Percentiles rank a stretch among this genome's conserved stretches.
Evolutionary conservation across 2,113 vertebrate genomes (phyloP).

Genomic region (Uria lomvia): DNA sequence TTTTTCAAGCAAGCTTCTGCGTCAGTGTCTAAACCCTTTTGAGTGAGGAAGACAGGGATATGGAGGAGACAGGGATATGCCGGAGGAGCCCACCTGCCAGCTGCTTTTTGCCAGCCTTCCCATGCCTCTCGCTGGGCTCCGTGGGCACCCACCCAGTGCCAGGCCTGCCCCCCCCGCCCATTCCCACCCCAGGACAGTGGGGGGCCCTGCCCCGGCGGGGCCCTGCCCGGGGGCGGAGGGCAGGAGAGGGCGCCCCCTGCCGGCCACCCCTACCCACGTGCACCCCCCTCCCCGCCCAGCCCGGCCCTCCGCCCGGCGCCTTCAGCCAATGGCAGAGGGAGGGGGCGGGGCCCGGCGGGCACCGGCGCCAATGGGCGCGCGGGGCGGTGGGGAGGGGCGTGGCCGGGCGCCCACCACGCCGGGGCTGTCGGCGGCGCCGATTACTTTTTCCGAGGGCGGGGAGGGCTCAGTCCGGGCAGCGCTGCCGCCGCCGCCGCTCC

Average conservation of each 20-base stretch:
- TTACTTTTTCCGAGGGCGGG: constrained; percentile 77
- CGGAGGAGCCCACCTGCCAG: accelerated
- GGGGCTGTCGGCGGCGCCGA: constrained; percentile 73
- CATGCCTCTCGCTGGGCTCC: background rate
- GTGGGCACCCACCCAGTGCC: background rate
- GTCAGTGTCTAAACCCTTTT: no score
- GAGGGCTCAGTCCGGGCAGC: constrained; percentile 57
- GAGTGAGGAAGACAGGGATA: accelerated
- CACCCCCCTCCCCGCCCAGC: constrained; percentile 63
- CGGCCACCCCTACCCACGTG: constrained; percentile 77
- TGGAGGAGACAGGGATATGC: accelerated
- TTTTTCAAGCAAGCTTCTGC: background rate
- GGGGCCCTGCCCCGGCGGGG: no score
- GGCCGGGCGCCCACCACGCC: constrained; percentile 68
- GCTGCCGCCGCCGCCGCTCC: background rate
- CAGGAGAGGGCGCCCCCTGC: constrained; percentile 53
- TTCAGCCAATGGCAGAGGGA: constrained; percentile 43
- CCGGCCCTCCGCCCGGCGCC: constrained; percentile 50
- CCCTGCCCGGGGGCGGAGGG: background rate
- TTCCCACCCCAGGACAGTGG: background rate
- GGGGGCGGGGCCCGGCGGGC: constrained; percentile 16
- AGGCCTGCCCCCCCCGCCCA: background rate
- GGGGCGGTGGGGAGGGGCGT: constrained; percentile 60
- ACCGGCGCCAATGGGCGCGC: background rate
- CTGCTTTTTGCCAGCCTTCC: background rate